Evolutionary conservation across 2,888 invertebrate species (phyloP).

Genomic region (Zonitis immaculata): DNA sequence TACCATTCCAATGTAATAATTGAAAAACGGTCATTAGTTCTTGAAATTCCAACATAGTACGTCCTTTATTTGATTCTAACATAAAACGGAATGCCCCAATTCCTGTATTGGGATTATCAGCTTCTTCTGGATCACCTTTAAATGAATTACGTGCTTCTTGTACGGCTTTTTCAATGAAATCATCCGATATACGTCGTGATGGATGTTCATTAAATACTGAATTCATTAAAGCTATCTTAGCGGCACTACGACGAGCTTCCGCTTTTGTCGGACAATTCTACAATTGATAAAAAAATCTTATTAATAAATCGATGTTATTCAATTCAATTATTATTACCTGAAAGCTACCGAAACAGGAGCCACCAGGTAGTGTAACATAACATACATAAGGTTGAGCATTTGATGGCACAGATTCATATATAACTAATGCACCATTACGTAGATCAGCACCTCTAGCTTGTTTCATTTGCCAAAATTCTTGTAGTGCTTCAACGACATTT

Average conservation of each 20-base stretch:
- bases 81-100: slow-evolving; percentile 72
- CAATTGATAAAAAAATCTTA: slow-evolving; percentile 17
- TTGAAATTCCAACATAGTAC: slow-evolving; percentile 94
- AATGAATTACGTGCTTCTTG: slow-evolving; percentile 86
- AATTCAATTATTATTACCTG: slow-evolving; percentile 56
- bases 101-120: slow-evolving; percentile 65
- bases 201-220: slow-evolving; percentile 96
- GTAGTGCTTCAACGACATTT: slow-evolving; percentile 91
- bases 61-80: slow-evolving; percentile 78
- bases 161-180: slow-evolving; percentile 91
- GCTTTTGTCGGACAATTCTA: slow-evolving; percentile 94
- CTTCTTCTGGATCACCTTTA: slow-evolving; percentile 58
- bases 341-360: slow-evolving; percentile 94
- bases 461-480: slow-evolving; percentile 98
- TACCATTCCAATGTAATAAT: slow-evolving; percentile 95
- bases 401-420: slow-evolving; percentile 91
- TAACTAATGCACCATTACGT: slow-evolving; percentile 84
- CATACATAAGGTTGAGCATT: slow-evolving; percentile 90
- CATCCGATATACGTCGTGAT: slow-evolving; percentile 84
- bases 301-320: slow-evolving; percentile 1
- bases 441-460: slow-evolving; percentile 80
- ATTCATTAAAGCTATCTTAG: slow-evolving; percentile 95
- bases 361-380: slow-evolving; percentile 91
- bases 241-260: slow-evolving; percentile 88
- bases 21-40: slow-evolving; percentile 98